Evolutionary conservation across 2,888 invertebrate genomes (phyloP), one percentile per base, ranked within the genome.

Genomic region (Agelastica alni): DNA sequence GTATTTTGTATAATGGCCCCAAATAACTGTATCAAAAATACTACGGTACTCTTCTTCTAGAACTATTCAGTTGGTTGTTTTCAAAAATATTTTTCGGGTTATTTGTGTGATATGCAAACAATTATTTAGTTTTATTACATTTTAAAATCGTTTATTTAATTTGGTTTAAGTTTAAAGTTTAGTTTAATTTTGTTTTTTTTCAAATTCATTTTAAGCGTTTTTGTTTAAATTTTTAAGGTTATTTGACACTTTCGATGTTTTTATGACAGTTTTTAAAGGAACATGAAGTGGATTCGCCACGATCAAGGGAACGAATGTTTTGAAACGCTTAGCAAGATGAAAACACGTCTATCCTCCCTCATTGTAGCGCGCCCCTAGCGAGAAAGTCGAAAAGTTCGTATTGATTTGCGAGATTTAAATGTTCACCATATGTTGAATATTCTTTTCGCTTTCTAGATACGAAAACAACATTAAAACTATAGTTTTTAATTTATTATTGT

Each of bases 1-100:
- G 53, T 53, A 14, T 55, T 55, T 54, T 68, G 62, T 63, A 64
- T 62, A 66, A 60, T 68, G 70, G 67, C 65, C 69, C 69, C 67
- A 64, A 67, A 69, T 65, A 65, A 64, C 62, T 59, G 58, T 70
- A 71, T 70, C 69, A 71, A 71, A 71, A 71, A 71, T 70, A 70
- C 67, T 66, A 62, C 59, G 41, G 49, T 66, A 67, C 64, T 66
- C 64, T 68, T 64, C 63, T n/a, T 62, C 58, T 65, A 60, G 34
- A 51, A 44, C 46, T 54, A 59, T 47, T 53, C 56, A 52, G 44
- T 55, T 56, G 58, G 53, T 58, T 56, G 48, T 49, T 53, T 26
- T 51, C 47, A 58, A 51, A 44, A n/a, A 51, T 53, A 39, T 57
- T 47, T 37, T 48, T 43, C 13, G 16, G 7, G 42, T 17, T n/a